phyloP scores from a whole-genome alignment of 2,797 vertebrate species.

The Tachyglossus aculeatus region DNA sequence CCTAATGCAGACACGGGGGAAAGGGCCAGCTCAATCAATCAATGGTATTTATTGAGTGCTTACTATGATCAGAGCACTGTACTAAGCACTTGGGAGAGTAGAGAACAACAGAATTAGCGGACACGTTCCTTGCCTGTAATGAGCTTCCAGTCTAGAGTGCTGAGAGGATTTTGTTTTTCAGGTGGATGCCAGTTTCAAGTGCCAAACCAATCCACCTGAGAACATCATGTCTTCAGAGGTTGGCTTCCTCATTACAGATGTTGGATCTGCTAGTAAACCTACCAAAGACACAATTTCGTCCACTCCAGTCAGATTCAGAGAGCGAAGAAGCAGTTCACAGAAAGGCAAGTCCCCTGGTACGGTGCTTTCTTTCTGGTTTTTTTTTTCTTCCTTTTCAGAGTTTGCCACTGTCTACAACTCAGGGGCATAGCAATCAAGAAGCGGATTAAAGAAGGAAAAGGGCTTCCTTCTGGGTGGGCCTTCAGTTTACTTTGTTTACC shows the following conservation, averaged over 20 bases:
- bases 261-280: constrained; percentile 38
- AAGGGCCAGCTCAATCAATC: too few species aligned
- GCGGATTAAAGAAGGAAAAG: constrained; percentile 2
- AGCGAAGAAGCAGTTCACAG: constrained; percentile 49
- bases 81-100: too few species aligned
- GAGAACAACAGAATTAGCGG: too few species aligned
- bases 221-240: constrained; percentile 60
- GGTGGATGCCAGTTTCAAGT: constrained; percentile 46
- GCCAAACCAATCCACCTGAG: constrained; percentile 33
- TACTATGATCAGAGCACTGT: too few species aligned
- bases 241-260: constrained; percentile 60
- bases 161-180: constrained; percentile 44
- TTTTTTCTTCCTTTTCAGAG: background rate
- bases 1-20: background rate
- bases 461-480: constrained; percentile 1
- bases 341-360: constrained; percentile 65
- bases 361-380: background rate
- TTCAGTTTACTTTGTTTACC: constrained; percentile 17
- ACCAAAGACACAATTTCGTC: constrained; percentile 40
- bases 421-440: background rate
- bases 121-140: too few species aligned
- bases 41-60: too few species aligned
- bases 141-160: constrained; percentile 40
- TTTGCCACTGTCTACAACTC: background rate
- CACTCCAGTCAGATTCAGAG: constrained; percentile 49